phyloP scores from a whole-genome alignment of 1,140 invertebrate species.

The Bombus fervidus region DNA sequence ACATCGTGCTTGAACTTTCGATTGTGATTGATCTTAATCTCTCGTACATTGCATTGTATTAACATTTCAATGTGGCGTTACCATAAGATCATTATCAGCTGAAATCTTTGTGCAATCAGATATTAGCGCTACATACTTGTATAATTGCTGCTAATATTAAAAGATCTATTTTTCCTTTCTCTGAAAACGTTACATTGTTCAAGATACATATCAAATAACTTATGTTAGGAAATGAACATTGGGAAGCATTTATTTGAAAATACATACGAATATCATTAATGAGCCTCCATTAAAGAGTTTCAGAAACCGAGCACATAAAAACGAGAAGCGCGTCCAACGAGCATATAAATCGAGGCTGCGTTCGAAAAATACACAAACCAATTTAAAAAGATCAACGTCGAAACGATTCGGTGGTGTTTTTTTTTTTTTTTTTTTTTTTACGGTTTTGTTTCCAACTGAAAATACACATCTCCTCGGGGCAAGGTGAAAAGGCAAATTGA shows the following conservation, averaged over 20 bases:
- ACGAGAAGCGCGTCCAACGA: background rate
- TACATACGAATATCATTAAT: background rate
- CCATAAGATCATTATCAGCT: background rate
- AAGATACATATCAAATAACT: too few species aligned
- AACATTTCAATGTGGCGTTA: background rate
- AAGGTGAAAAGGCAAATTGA: conserved; percentile 44
- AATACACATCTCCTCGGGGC: conserved; percentile 27
- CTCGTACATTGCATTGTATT: background rate
- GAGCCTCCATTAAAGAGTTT: background rate
- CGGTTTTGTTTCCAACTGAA: conserved; percentile 22
- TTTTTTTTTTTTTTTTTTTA: background rate
- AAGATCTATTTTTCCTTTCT: too few species aligned
- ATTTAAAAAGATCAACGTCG: conserved; percentile 20
- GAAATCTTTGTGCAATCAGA: background rate
- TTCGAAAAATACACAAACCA: conserved; percentile 6
- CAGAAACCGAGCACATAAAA: background rate
- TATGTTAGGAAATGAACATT: background rate
- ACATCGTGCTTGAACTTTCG: conserved; percentile 4
- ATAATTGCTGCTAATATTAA: too few species aligned
- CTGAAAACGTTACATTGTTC: too few species aligned
- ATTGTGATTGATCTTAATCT: background rate
- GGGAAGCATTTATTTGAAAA: too few species aligned
- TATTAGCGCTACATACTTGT: too few species aligned
- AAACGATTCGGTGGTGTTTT: background rate
- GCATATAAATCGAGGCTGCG: background rate